Base-by-base conservation (phyloP, 2,113 vertebrate genomes). In the Chaetodon trifascialis region DNA sequence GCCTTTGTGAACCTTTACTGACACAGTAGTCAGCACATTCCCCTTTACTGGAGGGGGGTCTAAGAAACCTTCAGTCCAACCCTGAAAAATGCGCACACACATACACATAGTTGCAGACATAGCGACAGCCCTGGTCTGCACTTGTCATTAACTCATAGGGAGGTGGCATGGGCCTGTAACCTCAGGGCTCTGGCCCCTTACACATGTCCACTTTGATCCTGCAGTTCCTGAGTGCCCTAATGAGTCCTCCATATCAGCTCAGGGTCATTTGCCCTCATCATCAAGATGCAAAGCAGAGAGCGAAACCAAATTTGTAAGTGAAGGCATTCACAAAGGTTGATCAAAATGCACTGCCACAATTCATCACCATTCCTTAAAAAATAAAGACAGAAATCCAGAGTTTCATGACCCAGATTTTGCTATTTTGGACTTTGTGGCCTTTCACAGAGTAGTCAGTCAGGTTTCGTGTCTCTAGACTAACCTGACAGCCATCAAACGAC, bases 151-250 rank as follows among this genome's bases (percentile, higher is more conserved):
- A 58, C 84, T 85, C 78, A 77, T 25, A 58, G n/a, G 72, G 58
- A 83, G 58, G 91, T 78, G 76, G 60, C 67, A 85, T 64, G 56
- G 59, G 51, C 63, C 67, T 2, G 40, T 79, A 73, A 79, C 86
- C 84, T 74, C 64, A 38, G 38, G 86, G 47, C 71, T 68, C 74
- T 85, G 68, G 21, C 63, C 83, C 72, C 74, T 63, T 60, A 81
- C 65, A 79, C 46, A 40, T 67, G 56, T 60, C 36, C 52, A 66
- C 87, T 88, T 86, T 91, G 81, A 90, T 89, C 91, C 79, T 3
- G 5, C 83, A 75, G 77, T 19, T 76, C 63, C 52, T 73, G 56
- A 46, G 36, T 54, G 65, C 55, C 60, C 40, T 90, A 88, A 89
- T 80, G 83, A 92, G 84, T 65, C 74, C 66, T 86, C 73, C 42